Evolutionary conservation across 2,888 invertebrate genomes (phyloP).

Genomic region (Crematogaster levior): DNA sequence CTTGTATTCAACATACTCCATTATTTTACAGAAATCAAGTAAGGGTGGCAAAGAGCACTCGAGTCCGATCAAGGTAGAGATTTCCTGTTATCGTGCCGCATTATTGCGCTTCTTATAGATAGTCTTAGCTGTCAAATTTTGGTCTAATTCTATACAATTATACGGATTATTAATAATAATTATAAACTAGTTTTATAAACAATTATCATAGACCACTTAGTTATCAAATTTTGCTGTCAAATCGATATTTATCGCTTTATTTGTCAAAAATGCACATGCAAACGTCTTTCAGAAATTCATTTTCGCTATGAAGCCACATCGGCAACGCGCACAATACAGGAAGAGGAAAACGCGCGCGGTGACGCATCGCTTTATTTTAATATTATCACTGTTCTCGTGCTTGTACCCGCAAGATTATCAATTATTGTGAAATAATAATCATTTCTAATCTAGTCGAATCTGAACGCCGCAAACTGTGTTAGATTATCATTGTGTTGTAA

Average conservation of each 20-base stretch:
- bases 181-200: background rate
- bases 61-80: slow-evolving; percentile 90
- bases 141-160: background rate
- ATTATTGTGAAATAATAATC: slow-evolving; percentile 20
- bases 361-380: slow-evolving; percentile 76
- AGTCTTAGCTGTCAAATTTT: background rate
- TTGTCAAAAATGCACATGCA: slow-evolving; percentile 25
- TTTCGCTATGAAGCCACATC: slow-evolving; percentile 79
- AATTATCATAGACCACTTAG: background rate
- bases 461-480: background rate
- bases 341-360: slow-evolving; percentile 82
- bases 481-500: slow-evolving; percentile 19
- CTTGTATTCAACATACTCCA: slow-evolving; percentile 44
- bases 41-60: slow-evolving; percentile 90
- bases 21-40: slow-evolving; percentile 92
- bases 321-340: slow-evolving; percentile 76
- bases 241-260: background rate
- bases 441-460: slow-evolving; percentile 19
- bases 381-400: slow-evolving; percentile 54
- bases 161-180: background rate
- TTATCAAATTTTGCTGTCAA: background rate
- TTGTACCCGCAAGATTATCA: slow-evolving; percentile 26
- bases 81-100: slow-evolving; percentile 75
- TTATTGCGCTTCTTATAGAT: slow-evolving; percentile 73
- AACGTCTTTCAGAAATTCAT: slow-evolving; percentile 83